Conservation (phyloP, 2,888 invertebrate genomes). For the Osmoderma eremita region DNA sequence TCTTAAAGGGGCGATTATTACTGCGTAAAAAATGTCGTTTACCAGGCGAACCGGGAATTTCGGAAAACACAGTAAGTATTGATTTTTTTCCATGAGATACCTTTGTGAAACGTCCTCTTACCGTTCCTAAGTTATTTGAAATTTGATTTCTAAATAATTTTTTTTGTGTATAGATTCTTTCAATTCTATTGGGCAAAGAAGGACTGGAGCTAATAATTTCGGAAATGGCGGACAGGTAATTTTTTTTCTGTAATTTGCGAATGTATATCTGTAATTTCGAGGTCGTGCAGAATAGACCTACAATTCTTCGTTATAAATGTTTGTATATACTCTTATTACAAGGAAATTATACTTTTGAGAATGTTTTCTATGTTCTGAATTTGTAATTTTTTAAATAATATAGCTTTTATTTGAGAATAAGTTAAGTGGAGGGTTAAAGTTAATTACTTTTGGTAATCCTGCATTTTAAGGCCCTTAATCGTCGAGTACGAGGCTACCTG, state of each 20-base stretch:
- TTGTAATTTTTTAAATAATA: no score
- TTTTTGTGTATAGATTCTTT: slow-evolving; percentile 22
- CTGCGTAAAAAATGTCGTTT: slow-evolving; percentile 32
- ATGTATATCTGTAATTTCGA: background rate
- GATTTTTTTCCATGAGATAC: slow-evolving; percentile 19
- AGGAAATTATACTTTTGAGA: no score
- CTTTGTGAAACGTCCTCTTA: background rate
- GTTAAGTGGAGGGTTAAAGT: no score
- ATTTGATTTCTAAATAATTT: background rate
- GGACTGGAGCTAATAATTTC: slow-evolving; percentile 24
- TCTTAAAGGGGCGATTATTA: no score
- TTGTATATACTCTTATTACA: no score
- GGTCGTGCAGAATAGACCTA: no score
- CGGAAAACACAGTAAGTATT: slow-evolving; percentile 33
- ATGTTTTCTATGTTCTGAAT: no score
- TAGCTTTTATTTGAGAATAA: no score
- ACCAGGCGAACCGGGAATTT: slow-evolving; percentile 30
- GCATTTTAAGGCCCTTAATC: no score
- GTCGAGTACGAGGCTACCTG: no score
- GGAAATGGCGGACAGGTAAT: slow-evolving; percentile 36
- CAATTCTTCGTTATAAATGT: no score
- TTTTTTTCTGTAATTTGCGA: background rate
- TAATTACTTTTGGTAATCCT: no score
- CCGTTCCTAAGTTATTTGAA: background rate
- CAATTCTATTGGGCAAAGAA: slow-evolving; percentile 36